Conservation (phyloP, 1,140 invertebrate genomes). For the Cotesia chilonis region DNA sequence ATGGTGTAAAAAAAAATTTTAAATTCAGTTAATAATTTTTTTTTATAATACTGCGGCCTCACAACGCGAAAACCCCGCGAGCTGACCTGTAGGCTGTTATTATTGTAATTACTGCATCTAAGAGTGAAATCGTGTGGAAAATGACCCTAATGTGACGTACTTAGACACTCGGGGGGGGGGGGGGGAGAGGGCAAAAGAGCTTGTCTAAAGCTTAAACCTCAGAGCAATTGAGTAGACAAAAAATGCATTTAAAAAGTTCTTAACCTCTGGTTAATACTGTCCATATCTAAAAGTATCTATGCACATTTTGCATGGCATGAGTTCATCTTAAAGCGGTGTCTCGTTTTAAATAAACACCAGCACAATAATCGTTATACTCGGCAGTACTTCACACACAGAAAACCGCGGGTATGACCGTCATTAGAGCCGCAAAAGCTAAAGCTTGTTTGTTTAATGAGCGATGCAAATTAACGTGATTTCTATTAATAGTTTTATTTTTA, state of each 20-base stretch:
- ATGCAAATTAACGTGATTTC: slow-evolving; percentile 60
- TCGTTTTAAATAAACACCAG: neutral
- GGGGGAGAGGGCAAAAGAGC: slow-evolving; percentile 1
- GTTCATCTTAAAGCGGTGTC: too few relatives aligned
- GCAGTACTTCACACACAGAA: neutral
- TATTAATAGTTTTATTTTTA: slow-evolving; percentile 25
- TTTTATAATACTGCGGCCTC: slow-evolving; percentile 35
- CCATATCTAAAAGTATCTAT: too few relatives aligned
- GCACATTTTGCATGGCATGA: too few relatives aligned
- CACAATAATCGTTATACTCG: neutral
- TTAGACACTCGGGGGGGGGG: slow-evolving; percentile 51
- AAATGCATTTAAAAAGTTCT: too few relatives aligned
- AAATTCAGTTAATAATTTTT: neutral
- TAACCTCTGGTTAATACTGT: too few relatives aligned
- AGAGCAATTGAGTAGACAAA: too few relatives aligned
- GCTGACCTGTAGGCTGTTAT: slow-evolving; percentile 58
- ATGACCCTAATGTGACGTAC: slow-evolving; percentile 63
- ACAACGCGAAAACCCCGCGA: slow-evolving; percentile 45
- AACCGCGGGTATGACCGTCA: slow-evolving; percentile 33
- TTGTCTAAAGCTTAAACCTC: neutral
- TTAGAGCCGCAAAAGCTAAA: slow-evolving; percentile 48
- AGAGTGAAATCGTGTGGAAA: slow-evolving; percentile 63
- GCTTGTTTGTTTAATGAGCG: slow-evolving; percentile 64
- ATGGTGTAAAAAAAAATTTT: too few relatives aligned
- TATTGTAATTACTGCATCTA: slow-evolving; percentile 63